Conservation (phyloP, 2,113 vertebrate genomes). For the Alethe diademata region DNA sequence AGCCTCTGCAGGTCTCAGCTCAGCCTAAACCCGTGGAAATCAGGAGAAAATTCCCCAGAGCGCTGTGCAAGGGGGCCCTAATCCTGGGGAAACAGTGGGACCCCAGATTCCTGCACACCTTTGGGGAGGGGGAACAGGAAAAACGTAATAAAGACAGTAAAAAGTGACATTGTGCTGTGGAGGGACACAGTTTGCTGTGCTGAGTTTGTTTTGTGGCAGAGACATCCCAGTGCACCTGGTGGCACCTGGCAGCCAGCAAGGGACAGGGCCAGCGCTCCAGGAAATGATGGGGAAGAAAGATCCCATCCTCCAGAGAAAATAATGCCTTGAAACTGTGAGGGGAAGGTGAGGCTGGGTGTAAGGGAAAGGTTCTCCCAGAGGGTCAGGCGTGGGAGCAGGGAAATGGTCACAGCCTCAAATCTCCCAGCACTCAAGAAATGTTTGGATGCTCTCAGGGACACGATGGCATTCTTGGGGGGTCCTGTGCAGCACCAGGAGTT, state of each 20-base stretch:
- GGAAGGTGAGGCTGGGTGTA: not conserved
- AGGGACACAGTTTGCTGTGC: not conserved
- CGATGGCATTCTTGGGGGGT: not conserved
- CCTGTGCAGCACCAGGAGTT: not conserved
- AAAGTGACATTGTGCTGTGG: not conserved
- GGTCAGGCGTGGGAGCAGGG: not conserved
- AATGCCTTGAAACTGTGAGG: not conserved
- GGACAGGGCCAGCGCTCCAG: rapidly evolving
- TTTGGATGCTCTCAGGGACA: not conserved
- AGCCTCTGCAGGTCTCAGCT: not conserved
- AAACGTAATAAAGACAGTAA: rapidly evolving
- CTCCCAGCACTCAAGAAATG: not conserved
- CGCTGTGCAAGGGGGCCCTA: rapidly evolving
- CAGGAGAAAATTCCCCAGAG: not conserved
- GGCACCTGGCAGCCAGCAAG: not conserved
- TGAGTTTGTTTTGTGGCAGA: rapidly evolving
- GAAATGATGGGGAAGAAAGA: not conserved
- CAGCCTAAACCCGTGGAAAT: not conserved
- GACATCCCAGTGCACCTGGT: rapidly evolving
- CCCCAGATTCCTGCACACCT: not conserved
- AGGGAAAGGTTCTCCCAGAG: not conserved
- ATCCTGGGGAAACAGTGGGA: not conserved
- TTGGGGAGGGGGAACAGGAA: not conserved
- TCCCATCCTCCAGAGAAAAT: not conserved
- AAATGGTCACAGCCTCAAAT: not conserved